A percentile compares a stretch with the other conserved stretches of the same genome.
phyloP scores from a whole-genome alignment of 1,140 invertebrate species.

The Trichoplusia ni region DNA sequence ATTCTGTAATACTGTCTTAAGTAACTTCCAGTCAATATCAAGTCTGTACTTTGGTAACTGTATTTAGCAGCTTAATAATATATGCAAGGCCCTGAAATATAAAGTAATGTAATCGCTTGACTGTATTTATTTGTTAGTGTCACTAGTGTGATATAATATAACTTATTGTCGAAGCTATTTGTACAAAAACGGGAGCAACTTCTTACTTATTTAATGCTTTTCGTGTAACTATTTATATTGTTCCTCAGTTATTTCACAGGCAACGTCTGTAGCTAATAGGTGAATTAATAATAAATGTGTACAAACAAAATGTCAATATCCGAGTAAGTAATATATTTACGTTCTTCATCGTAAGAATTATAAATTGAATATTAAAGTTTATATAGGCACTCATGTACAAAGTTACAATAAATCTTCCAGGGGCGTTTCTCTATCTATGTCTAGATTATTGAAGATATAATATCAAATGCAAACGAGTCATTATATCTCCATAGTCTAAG shows the following conservation, averaged over 20 bases:
- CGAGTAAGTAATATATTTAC: background rate
- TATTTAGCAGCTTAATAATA: slow-evolving; percentile 17
- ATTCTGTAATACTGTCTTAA: background rate
- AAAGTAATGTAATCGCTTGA: slow-evolving; percentile 16
- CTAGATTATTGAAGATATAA: too few relatives aligned
- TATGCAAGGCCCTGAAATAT: slow-evolving; percentile 5
- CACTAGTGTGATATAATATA: slow-evolving; percentile 17
- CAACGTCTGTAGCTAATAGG: background rate
- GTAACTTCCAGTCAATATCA: background rate
- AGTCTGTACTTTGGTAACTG: slow-evolving; percentile 2
- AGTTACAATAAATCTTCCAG: slow-evolving; percentile 22
- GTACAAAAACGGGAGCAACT: slow-evolving; percentile 52
- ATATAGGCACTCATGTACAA: slow-evolving; percentile 22
- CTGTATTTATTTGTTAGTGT: slow-evolving; percentile 21
- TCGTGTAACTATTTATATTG: too few relatives aligned
- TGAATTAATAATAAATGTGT: background rate
- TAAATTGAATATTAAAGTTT: background rate
- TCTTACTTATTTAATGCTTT: slow-evolving; percentile 28
- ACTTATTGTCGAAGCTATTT: slow-evolving; percentile 27
- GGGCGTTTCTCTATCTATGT: too few relatives aligned
- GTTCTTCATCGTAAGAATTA: background rate
- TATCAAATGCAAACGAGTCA: too few relatives aligned
- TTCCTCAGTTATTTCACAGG: background rate
- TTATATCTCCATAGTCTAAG: too few relatives aligned
- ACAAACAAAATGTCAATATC: slow-evolving; percentile 13